Evolutionary conservation across 2,888 invertebrate genomes (phyloP).

Genomic region (Eretmocerus hayati): DNA sequence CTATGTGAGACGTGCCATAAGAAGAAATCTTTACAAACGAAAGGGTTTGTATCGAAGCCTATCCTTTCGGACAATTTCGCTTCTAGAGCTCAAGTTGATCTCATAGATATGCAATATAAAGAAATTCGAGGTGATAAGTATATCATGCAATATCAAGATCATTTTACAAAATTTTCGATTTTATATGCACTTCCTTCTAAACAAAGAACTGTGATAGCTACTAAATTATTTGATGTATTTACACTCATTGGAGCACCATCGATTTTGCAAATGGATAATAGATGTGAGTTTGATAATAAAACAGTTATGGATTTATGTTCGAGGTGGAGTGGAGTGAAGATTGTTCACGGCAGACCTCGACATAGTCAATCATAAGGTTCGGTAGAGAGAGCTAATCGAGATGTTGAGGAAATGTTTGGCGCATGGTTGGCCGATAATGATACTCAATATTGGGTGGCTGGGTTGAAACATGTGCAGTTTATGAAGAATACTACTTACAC

Average conservation of each 20-base stretch:
- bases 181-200: constrained; percentile 28
- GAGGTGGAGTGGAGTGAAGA: constrained; percentile 29
- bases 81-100: too few relatives aligned
- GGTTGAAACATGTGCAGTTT: constrained; percentile 39
- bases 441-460: constrained; percentile 41
- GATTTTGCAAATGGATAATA: constrained; percentile 33
- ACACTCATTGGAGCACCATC: constrained; percentile 29
- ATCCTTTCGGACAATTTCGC: too few relatives aligned
- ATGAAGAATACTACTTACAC: constrained; percentile 42
- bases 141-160: constrained; percentile 25
- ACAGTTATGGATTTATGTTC: constrained; percentile 24
- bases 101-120: too few relatives aligned
- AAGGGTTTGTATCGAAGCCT: too few relatives aligned
- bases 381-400: too few relatives aligned
- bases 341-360: constrained; percentile 28
- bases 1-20: too few relatives aligned
- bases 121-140: constrained; percentile 26
- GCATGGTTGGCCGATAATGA: constrained; percentile 40
- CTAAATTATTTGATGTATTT: constrained; percentile 30
- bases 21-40: too few relatives aligned
- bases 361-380: too few relatives aligned
- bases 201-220: constrained; percentile 27
- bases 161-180: constrained; percentile 29
- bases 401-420: constrained; percentile 29
- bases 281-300: constrained; percentile 30